Conservation (phyloP, 2,888 invertebrate species). For the Perizoma flavofasciatum region DNA sequence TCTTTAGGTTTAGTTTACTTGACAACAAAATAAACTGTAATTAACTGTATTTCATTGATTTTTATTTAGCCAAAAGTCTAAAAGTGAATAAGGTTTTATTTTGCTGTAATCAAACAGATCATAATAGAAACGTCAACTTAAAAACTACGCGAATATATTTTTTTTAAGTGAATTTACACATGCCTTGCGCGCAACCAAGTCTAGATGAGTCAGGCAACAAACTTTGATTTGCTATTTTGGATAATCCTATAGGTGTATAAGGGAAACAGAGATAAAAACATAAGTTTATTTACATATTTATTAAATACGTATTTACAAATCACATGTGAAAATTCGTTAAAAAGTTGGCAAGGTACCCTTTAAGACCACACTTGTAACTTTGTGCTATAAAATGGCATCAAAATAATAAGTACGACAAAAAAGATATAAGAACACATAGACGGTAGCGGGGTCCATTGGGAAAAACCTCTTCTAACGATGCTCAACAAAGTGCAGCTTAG, state of each 20-base stretch:
- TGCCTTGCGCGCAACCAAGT: no score
- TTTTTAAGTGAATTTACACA: no score
- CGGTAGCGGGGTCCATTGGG: conserved; percentile 1
- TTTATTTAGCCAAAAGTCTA: no score
- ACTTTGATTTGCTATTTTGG: no score
- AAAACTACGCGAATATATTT: no score
- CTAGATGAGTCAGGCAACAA: no score
- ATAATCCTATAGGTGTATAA: not conserved
- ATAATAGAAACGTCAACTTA: no score
- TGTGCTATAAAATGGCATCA: conserved; percentile 20
- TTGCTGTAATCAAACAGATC: no score
- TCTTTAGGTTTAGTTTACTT: no score
- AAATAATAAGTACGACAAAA: conserved; percentile 25
- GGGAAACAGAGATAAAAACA: conserved; percentile 1
- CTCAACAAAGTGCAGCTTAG: not conserved
- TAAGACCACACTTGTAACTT: conserved; percentile 29
- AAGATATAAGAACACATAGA: conserved; percentile 9
- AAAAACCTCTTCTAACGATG: not conserved
- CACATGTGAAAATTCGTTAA: conserved; percentile 31
- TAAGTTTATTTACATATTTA: conserved; percentile 31
- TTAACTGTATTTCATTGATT: no score
- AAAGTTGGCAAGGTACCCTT: conserved; percentile 29
- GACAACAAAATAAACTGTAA: no score
- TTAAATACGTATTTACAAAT: conserved; percentile 38
- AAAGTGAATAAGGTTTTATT: no score